Base-by-base conservation (phyloP, 2,888 invertebrate genomes). In the Masnerella sp. region DNA sequence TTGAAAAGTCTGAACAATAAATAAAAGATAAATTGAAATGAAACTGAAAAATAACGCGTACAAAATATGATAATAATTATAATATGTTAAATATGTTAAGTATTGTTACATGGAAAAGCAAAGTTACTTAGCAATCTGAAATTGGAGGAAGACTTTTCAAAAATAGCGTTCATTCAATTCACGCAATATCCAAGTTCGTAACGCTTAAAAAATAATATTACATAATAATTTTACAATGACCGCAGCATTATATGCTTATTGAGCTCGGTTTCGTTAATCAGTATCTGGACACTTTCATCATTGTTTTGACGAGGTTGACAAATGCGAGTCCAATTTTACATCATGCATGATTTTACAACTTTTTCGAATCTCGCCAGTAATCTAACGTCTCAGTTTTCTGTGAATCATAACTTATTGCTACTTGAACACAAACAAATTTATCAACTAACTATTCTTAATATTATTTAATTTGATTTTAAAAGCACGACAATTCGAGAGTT, bases 231-330 rank as follows among this genome's bases (percentile, higher is more conserved):
- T 54, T 25, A 17, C 28, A 54, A 25, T 52, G 40, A 62, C 59
- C 38, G 67, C 12, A 67, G 47, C 56, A 40, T 47, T 56, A 12
- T 20, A 17, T 36, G n/a, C n/a, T 58, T 42, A 8, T 58, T 59
- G 42, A 61, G 67, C 70, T 51, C 51, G 54, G 59, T 62, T 74
- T 72, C 51, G 76, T 76, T 72, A 73, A 77, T 78, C 77, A 79
- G 76, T 80, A 82, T 75, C 75, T 77, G 78, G 78, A 80, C 81
- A 85, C 85, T 85, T 84, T 85, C 85, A 84, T 83, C 79, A 80
- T 81, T 84, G 84, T 84, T 85, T 83, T 81, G 82, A 84, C 82
- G 85, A 85, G 84, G 84, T 82, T 78, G 71, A 79, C 68, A 56
- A 56, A 49, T 20, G 18, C 38, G 34, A 49, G 49, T 47, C 40